Conservation (phyloP, 2,113 vertebrate species). For the Ophthalmotilapia sp. region DNA sequence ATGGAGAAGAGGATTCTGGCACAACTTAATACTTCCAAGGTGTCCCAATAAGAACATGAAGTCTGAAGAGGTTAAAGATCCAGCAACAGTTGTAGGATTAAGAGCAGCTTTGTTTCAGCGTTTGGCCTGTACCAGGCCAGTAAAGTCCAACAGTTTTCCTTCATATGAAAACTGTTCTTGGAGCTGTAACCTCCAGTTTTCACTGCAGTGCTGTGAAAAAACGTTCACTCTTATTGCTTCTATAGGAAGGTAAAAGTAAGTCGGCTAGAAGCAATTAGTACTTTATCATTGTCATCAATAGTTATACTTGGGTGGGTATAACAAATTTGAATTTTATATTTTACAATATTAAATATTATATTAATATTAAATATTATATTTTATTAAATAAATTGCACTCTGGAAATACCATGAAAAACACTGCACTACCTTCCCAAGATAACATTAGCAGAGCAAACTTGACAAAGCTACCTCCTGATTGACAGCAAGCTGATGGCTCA, state of each 20-base stretch:
- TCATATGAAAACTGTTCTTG: background rate
- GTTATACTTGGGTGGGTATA: background rate
- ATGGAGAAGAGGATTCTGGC: background rate
- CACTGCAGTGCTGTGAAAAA: background rate
- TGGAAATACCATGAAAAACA: background rate
- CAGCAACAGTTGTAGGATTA: background rate
- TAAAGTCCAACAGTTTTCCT: background rate
- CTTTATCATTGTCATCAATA: background rate
- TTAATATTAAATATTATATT: background rate
- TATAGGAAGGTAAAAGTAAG: background rate
- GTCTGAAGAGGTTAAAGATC: background rate
- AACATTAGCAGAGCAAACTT: background rate
- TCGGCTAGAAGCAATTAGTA: background rate
- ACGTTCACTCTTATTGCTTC: background rate
- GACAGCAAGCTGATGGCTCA: background rate
- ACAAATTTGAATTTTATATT: background rate
- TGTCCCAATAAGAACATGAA: background rate
- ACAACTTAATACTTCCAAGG: background rate
- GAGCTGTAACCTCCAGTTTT: background rate
- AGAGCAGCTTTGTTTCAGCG: background rate
- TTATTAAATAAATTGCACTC: background rate
- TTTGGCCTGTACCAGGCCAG: background rate
- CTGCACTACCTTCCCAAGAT: background rate
- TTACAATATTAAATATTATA: background rate
- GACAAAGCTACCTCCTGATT: background rate